Evolutionary conservation across 1,140 invertebrate genomes (phyloP).

Genomic region (Catajapyx aquilonaris): DNA sequence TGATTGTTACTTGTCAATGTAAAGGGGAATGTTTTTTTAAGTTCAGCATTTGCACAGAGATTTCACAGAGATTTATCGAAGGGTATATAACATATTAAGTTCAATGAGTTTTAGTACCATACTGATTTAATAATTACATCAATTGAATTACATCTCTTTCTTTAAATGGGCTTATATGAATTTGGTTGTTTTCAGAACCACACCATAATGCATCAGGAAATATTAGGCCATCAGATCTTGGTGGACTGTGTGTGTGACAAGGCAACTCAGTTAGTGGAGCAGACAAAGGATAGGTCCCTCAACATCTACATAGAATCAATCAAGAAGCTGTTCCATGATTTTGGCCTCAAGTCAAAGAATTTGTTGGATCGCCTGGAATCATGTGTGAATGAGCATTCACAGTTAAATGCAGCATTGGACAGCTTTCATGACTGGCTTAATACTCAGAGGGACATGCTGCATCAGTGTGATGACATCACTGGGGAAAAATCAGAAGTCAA

Average conservation of each 20-base stretch:
- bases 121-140: too few species aligned
- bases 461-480: constrained; percentile 49
- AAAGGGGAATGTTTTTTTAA: too few species aligned
- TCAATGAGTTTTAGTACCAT: too few species aligned
- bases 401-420: constrained; percentile 45
- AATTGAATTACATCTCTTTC: too few species aligned
- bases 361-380: constrained; percentile 63
- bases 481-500: constrained; percentile 62
- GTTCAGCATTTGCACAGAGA: too few species aligned
- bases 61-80: too few species aligned
- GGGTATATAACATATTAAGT: too few species aligned
- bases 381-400: constrained; percentile 65
- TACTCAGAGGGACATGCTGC: constrained; percentile 48
- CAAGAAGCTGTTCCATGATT: constrained; percentile 68
- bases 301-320: constrained; percentile 74
- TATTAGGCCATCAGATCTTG: constrained; percentile 70
- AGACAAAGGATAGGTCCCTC: constrained; percentile 67
- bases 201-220: constrained; percentile 86
- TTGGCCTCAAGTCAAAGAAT: constrained; percentile 68
- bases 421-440: constrained; percentile 57
- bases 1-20: too few species aligned
- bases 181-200: constrained; percentile 40
- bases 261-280: constrained; percentile 68
- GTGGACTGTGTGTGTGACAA: constrained; percentile 82
- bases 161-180: too few species aligned